phyloP scores from a whole-genome alignment of 2,113 vertebrate genomes.

The Panurus biarmicus region DNA sequence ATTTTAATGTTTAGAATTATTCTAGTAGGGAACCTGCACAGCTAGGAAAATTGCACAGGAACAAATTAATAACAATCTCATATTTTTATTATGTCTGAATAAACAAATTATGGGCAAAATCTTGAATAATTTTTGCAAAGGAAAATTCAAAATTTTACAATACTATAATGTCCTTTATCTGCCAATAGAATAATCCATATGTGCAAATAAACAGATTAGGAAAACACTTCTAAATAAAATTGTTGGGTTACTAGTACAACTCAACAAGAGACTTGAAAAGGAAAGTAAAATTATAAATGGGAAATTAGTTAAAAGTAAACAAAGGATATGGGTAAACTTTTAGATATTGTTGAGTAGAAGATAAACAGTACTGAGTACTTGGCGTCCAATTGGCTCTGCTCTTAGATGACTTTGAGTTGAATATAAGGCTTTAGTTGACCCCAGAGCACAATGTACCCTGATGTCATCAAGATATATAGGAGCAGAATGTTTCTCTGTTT shows the following conservation, averaged over 20 bases:
- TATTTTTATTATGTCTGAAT: background rate
- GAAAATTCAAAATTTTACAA: background rate
- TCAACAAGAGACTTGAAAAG: background rate
- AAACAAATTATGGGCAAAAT: background rate
- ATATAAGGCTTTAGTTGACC: background rate
- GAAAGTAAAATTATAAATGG: background rate
- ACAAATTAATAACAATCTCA: background rate
- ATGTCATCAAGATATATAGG: background rate
- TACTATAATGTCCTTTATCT: background rate
- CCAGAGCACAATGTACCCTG: too few relatives aligned
- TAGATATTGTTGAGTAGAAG: background rate
- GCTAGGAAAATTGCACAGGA: background rate
- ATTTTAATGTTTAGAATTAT: background rate
- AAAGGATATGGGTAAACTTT: background rate
- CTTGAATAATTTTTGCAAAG: background rate
- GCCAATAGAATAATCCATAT: background rate
- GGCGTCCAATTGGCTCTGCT: background rate
- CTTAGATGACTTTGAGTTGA: background rate
- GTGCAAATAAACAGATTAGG: background rate
- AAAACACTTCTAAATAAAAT: background rate
- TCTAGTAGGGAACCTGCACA: background rate
- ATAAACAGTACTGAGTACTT: background rate
- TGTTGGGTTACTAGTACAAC: background rate
- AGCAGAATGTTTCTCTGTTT: fast-evolving
- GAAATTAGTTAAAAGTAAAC: background rate